Evolutionary conservation across 2,113 vertebrate genomes (phyloP), one percentile per base, ranked within the genome.

Genomic region (Dipodomys merriami): DNA sequence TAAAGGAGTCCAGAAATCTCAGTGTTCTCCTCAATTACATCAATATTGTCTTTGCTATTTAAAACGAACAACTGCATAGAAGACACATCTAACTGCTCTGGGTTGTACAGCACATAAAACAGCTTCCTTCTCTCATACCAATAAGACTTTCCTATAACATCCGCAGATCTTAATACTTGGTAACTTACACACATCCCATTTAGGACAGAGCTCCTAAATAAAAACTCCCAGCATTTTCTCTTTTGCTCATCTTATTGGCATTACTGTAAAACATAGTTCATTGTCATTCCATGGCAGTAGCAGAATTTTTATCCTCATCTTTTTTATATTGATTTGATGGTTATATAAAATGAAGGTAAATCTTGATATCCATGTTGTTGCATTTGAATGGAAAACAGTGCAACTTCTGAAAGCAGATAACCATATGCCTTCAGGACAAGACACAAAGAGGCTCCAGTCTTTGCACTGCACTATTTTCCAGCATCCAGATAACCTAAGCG

Each of bases 181-280:
- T 73, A 93, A 89, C 69, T 94, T 86, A 73, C 62, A 84, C 77
- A 94, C 53, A 94, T 25, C 1, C 33, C 46, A 82, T 86, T 89
- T 82, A 93, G 49, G 91, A 88, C 5, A 89, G 57, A 89, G 64
- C 18, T 91, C 68, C 94, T 95, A 94, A 95, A 95, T 93, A 93
- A 93, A 95, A 96, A 85, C 78, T 64, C 91, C 88, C 60, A 93
- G 94, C 80, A 85, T 87, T 95, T 94, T 57, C 33, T 96, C 80
- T 78, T 92, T 94, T 65, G 77, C 81, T 91, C 72, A 83, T 95
- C 77, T 94, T 97, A 97, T 96, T 94, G 93, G 93, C 94, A 95
- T 94, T 94, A 95, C 93, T 91, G 93, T 96, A 95, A 96, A 97
- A 96, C 87, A 93, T 94, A 74, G 90, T 78, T 96, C 93, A 96